Conservation (phyloP, 2,888 invertebrate species). For the Sinohyriopsis cumingii region DNA sequence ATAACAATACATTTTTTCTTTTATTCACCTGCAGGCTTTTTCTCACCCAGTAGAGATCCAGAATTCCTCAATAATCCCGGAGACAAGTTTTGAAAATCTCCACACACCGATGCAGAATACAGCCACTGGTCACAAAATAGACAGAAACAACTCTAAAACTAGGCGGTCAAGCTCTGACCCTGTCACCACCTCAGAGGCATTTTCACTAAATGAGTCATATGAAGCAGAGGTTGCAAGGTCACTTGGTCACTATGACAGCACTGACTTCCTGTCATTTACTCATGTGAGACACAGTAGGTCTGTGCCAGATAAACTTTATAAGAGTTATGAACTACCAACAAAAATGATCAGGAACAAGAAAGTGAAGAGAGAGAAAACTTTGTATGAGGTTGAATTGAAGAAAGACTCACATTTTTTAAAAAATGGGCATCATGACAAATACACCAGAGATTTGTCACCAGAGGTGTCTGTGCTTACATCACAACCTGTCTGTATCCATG, state of each 20-base stretch:
- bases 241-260: constrained; percentile 36
- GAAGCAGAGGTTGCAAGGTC: constrained; percentile 35
- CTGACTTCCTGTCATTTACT: constrained; percentile 28
- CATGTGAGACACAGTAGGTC: constrained; percentile 45
- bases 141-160: too few relatives aligned
- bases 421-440: constrained; percentile 1
- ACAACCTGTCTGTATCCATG: constrained; percentile 1
- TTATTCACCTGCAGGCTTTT: too few relatives aligned
- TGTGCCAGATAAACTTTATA: constrained; percentile 37
- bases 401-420: constrained; percentile 7
- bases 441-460: constrained; percentile 9
- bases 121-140: too few relatives aligned
- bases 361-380: too few relatives aligned
- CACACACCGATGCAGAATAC: too few relatives aligned
- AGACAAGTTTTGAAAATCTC: too few relatives aligned
- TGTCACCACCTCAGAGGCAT: constrained; percentile 31
- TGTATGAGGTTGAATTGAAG: too few relatives aligned
- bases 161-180: constrained; percentile 34
- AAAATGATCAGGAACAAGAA: neutral
- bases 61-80: too few relatives aligned
- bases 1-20: too few relatives aligned
- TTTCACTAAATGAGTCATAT: constrained; percentile 26
- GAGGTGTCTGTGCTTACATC: constrained; percentile 16
- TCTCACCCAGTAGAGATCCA: too few relatives aligned
- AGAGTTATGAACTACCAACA: constrained; percentile 12